Percentiles rank a stretch among this genome's conserved stretches.
These are phyloP conservation scores for Drosophila tsacasi DNA, from an alignment of 1,140 invertebrate species.

Conservation along the genomic window DNA sequence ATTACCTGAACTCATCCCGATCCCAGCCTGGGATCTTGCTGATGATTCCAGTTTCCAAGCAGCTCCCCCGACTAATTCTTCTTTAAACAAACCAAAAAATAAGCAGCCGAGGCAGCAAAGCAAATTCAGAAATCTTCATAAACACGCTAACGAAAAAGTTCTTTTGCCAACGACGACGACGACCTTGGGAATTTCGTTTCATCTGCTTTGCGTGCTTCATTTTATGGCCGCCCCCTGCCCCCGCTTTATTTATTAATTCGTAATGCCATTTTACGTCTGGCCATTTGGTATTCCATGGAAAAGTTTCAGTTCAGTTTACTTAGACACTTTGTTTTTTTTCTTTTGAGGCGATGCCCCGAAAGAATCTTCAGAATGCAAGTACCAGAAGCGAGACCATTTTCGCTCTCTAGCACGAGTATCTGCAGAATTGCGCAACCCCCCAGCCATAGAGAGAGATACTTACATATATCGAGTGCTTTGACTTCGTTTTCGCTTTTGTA, in stretches of 20 bases:
- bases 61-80: conserved; percentile 68
- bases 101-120: conserved; percentile 11
- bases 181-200: conserved; percentile 70
- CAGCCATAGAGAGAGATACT: conserved; percentile 6
- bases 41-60: conserved; percentile 60
- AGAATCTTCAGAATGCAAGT: conserved; percentile 41
- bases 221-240: conserved; percentile 26
- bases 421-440: conserved; percentile 47
- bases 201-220: conserved; percentile 36
- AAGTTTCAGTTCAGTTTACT: conserved; percentile 27
- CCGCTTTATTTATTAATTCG: conserved; percentile 68
- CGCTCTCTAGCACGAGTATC: conserved; percentile 21
- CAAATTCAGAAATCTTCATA: conserved; percentile 59
- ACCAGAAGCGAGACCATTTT: conserved; percentile 28
- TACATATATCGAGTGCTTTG: conserved; percentile 30
- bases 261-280: conserved; percentile 57
- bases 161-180: conserved; percentile 37
- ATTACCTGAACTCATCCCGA: conserved; percentile 46
- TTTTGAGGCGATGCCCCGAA: conserved; percentile 14
- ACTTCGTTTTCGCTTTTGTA: conserved; percentile 23
- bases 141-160: conserved; percentile 69
- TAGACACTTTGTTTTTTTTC: background rate
- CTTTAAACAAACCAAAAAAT: conserved; percentile 68
- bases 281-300: conserved; percentile 50
- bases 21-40: conserved; percentile 18